phyloP scores from a whole-genome alignment of 2,888 invertebrate genomes.

The Eristalis tenax region DNA sequence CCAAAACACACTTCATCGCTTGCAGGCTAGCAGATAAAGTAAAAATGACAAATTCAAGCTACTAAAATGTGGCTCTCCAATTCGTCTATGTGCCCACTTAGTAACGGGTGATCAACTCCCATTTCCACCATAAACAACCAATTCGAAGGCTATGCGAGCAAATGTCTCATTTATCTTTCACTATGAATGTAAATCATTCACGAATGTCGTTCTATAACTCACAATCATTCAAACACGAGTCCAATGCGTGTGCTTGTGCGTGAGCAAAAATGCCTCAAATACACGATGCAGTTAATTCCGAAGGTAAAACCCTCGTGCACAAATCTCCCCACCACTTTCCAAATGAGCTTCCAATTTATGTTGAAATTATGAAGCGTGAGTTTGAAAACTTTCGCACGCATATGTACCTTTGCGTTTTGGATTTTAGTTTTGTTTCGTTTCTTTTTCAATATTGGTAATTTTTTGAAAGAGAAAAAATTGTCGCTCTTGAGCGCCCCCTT shows the following conservation, averaged over 20 bases:
- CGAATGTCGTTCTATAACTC: conserved; percentile 20
- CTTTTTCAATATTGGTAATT: conserved; percentile 17
- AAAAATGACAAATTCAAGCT: neutral
- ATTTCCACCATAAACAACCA: conserved; percentile 1
- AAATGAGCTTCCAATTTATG: conserved; percentile 41
- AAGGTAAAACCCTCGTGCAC: neutral
- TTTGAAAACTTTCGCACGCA: conserved; percentile 33
- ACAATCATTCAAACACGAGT: conserved; percentile 28
- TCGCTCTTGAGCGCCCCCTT: neutral
- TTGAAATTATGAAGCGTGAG: conserved; percentile 47
- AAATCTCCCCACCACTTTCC: conserved; percentile 19
- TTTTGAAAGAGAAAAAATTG: conserved; percentile 14
- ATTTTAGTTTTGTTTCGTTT: neutral
- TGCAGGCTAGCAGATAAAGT: neutral
- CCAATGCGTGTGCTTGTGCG: conserved; percentile 33
- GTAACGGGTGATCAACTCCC: neutral
- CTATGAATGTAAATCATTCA: conserved; percentile 33
- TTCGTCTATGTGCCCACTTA: neutral
- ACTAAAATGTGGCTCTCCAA: neutral
- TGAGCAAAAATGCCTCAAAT: conserved; percentile 10
- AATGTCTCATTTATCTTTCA: conserved; percentile 52
- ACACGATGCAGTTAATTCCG: neutral
- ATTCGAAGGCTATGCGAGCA: conserved; percentile 19
- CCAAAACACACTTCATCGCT: neutral
- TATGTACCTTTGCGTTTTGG: conserved; percentile 3